These are phyloP conservation scores for Cephus cinctus DNA, from an alignment of 1,140 invertebrate genomes.

Conservation along the genomic window DNA sequence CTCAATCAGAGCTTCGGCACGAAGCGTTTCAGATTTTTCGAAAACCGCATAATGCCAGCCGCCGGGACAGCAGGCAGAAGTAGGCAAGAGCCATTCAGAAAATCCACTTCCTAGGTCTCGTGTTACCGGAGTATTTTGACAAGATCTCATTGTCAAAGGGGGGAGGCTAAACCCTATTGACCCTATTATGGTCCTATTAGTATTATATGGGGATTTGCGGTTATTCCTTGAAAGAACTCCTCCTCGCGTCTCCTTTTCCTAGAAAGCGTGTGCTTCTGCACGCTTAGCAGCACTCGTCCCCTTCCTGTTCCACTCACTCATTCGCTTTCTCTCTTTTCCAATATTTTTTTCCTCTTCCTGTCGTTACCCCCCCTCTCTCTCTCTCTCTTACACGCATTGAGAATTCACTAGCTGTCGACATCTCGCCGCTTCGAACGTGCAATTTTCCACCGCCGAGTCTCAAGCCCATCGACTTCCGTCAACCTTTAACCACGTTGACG, in stretches of 20 bases:
- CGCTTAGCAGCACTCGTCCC: too few relatives aligned
- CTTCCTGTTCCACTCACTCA: too few relatives aligned
- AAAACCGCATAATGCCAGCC: conserved; percentile 37
- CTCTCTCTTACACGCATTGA: too few relatives aligned
- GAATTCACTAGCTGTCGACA: too few relatives aligned
- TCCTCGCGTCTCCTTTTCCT: conserved; percentile 7
- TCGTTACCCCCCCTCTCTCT: too few relatives aligned
- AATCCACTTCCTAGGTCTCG: conserved; percentile 54
- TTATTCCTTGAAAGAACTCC: conserved; percentile 40
- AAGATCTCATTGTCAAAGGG: conserved; percentile 53
- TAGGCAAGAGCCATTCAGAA: conserved; percentile 45
- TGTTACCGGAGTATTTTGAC: conserved; percentile 56
- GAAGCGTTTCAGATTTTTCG: conserved; percentile 45
- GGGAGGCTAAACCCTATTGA: conserved; percentile 52
- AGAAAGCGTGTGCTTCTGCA: neutral
- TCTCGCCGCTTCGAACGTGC: too few relatives aligned
- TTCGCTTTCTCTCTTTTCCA: too few relatives aligned
- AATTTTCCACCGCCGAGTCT: too few relatives aligned
- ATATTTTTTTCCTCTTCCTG: too few relatives aligned
- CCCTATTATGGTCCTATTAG: conserved; percentile 57
- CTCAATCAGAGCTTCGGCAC: conserved; percentile 33
- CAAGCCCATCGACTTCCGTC: too few relatives aligned
- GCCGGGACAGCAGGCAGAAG: conserved; percentile 18
- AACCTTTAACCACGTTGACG: too few relatives aligned
- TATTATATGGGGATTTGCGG: conserved; percentile 56